Conservation (phyloP, 2,113 vertebrate genomes). For the Oceanites oceanicus region DNA sequence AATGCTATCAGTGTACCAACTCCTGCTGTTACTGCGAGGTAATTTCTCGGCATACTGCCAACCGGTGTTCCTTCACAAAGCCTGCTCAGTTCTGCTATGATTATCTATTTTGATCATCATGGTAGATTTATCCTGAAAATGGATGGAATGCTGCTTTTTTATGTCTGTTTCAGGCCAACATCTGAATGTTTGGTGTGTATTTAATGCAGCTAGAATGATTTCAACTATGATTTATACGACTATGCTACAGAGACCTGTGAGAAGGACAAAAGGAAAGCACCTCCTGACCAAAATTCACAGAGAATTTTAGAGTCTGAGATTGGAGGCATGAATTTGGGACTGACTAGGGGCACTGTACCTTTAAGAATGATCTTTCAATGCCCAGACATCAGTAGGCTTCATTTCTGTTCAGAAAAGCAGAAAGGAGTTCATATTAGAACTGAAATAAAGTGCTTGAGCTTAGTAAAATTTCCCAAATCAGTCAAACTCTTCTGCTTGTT, state of each 20-base stretch:
- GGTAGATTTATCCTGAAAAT: background rate
- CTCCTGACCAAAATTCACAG: background rate
- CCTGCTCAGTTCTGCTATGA: background rate
- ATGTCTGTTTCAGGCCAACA: background rate
- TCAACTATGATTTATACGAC: background rate
- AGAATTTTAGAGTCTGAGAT: background rate
- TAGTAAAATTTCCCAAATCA: background rate
- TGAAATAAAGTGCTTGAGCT: background rate
- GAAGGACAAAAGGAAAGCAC: background rate
- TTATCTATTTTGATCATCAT: background rate
- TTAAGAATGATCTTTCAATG: background rate
- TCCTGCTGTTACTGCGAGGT: background rate
- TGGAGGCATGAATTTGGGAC: background rate
- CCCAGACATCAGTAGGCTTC: background rate
- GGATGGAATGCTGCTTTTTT: background rate
- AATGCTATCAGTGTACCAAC: background rate
- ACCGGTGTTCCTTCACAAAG: background rate
- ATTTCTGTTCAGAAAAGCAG: background rate
- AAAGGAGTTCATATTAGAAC: background rate
- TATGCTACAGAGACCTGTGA: background rate
- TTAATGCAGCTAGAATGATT: background rate
- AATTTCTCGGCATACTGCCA: background rate
- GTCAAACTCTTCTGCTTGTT: background rate
- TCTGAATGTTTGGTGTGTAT: background rate
- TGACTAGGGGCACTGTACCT: background rate